Evolutionary conservation across 2,113 vertebrate genomes (phyloP).

Genomic region (Numenius arquata): DNA sequence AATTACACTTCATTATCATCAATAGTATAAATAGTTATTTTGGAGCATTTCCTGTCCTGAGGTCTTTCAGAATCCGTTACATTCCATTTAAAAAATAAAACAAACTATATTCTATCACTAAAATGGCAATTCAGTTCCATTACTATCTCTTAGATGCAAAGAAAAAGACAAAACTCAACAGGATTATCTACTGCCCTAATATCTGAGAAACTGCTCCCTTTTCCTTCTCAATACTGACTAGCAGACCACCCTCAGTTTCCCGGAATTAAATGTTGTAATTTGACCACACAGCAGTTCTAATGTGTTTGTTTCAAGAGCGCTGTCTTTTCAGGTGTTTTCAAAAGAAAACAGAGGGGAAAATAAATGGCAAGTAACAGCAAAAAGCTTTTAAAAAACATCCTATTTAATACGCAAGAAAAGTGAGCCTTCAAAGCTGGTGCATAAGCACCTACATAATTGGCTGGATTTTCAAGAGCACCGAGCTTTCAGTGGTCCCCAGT

Average conservation of each 20-base stretch:
- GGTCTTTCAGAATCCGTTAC: neutral
- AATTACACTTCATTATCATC: neutral
- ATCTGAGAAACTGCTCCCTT: neutral
- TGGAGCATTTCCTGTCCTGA: neutral
- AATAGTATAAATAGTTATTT: neutral
- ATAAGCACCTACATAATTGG: constrained; percentile 48
- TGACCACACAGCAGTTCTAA: neutral
- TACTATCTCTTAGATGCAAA: neutral
- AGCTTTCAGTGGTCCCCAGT: constrained; percentile 40
- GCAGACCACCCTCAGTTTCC: neutral
- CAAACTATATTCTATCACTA: neutral
- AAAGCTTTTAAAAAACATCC: neutral
- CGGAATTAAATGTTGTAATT: neutral
- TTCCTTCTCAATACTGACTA: neutral
- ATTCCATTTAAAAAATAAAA: neutral
- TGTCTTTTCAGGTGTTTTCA: neutral
- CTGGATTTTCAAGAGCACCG: constrained; percentile 32
- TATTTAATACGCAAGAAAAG: constrained; percentile 3
- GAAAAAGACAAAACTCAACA: neutral
- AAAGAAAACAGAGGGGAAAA: neutral
- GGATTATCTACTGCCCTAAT: neutral
- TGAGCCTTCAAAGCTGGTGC: neutral
- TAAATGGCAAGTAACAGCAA: neutral
- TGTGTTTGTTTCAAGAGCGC: neutral
- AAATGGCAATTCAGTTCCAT: neutral